A percentile compares a stretch with the other conserved stretches of the same genome.
Conservation (phyloP, 2,797 vertebrate genomes). For the Acridotheres tristis region DNA sequence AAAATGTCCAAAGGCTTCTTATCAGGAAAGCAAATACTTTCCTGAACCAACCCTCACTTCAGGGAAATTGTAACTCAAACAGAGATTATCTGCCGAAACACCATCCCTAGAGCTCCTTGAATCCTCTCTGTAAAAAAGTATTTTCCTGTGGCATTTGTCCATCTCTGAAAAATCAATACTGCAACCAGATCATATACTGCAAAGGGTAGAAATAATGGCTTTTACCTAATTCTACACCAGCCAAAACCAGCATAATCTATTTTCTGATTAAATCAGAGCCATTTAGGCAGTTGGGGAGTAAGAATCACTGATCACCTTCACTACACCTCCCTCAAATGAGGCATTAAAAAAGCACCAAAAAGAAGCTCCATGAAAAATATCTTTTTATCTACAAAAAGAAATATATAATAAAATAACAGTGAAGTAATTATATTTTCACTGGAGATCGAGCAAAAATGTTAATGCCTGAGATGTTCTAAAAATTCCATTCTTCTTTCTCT, state of each 20-base stretch:
- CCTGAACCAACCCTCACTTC: background rate
- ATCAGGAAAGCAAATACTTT: conserved; percentile 4
- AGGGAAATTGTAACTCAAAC: background rate
- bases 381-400: background rate
- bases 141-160: background rate
- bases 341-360: background rate
- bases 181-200: background rate
- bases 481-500: background rate
- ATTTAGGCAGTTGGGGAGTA: background rate
- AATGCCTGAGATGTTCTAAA: background rate
- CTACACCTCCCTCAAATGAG: background rate
- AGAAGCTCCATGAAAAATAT: background rate
- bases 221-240: background rate
- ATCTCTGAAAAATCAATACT: background rate
- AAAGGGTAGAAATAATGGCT: background rate
- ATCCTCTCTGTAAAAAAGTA: background rate
- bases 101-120: background rate
- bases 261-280: background rate
- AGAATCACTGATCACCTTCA: background rate
- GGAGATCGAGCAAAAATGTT: background rate
- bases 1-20: conserved; percentile 15
- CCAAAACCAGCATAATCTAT: background rate
- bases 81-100: background rate
- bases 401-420: background rate
- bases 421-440: background rate